Conservation (phyloP, 2,797 vertebrate species). For the Tachyglossus aculeatus region DNA sequence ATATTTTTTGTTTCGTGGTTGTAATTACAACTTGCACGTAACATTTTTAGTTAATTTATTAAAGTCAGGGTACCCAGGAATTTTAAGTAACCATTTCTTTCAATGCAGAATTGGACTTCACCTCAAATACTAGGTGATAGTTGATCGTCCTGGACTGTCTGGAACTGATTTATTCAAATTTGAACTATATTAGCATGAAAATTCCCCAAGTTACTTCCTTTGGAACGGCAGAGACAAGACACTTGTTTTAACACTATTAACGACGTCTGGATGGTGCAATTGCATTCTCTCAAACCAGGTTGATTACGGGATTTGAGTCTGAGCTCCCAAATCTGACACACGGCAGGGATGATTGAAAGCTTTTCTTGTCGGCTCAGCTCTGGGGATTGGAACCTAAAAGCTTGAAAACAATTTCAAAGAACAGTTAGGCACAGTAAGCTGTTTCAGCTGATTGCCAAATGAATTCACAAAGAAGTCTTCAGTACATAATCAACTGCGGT, state of each 20-base stretch:
- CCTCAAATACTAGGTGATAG: not conserved
- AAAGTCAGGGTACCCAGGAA: not conserved
- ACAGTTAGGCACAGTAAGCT: not conserved
- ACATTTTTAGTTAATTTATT: slow-evolving; percentile 21
- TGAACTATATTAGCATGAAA: not conserved
- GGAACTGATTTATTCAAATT: not conserved
- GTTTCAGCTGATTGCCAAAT: not conserved
- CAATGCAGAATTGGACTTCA: not conserved
- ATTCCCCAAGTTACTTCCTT: not conserved
- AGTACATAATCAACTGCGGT: slow-evolving; percentile 5
- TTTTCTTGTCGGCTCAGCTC: not conserved
- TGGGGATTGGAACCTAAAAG: not conserved
- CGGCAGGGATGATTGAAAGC: not conserved
- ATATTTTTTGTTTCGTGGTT: slow-evolving; percentile 8
- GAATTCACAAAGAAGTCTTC: not conserved
- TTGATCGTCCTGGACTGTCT: not conserved
- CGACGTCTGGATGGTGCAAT: not conserved
- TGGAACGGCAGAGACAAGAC: not conserved
- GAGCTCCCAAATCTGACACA: not conserved
- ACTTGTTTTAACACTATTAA: not conserved
- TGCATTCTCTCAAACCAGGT: not conserved
- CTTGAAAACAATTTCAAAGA: not conserved
- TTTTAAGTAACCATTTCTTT: not conserved
- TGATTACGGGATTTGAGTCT: not conserved
- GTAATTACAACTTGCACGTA: slow-evolving; percentile 20